Base-by-base conservation (phyloP, 2,113 vertebrate species). In the Triplophysa dalaica region DNA sequence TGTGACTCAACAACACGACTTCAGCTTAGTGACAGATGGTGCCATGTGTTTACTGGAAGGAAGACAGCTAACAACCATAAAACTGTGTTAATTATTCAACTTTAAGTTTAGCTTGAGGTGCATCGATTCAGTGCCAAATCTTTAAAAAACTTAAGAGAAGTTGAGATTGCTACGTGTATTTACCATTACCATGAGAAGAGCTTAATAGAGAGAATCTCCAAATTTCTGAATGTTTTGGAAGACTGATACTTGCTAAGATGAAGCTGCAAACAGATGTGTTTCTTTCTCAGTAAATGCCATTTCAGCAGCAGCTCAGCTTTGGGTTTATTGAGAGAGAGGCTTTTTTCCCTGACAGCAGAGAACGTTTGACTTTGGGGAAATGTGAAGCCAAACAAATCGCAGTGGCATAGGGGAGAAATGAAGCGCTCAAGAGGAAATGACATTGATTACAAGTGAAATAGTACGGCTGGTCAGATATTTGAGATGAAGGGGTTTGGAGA, bases 1-100 rank as follows among this genome's bases (percentile, higher is more conserved):
- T 75, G 65, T 80, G 78, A 83, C 66, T 83, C 82, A 83, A 72
- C 73, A 52, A 76, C 72, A 75, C 56, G 72, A 68, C 58, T 75
- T 63, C 41, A 76, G 41, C 61, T 21, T 62, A 54, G 65, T 76
- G 72, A 77, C 82, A 83, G 82, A 38, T 77, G 82, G 50, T 83
- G 67, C 70, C 50, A 21, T 48, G 70, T 75, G 41, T 54, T 76
- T 60, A 29, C 38, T 62, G 22, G 19, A 58, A 75, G 38, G 38
- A 60, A 38, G 0, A 38, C 29, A 33, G 54, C 29, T 41, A 58
- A 54, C n/a, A 8, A 26, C 72, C 22, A 48, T 21, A 48, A 12
- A 11, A 45, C 43, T 45, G 43, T 11, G 10, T 2, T 60, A 1
- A 38, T 38, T 38, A 73, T 26, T 58, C 24, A 43, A 73, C 13